Base-by-base conservation (phyloP, 2,113 vertebrate species). In the Anhinga rufa region DNA sequence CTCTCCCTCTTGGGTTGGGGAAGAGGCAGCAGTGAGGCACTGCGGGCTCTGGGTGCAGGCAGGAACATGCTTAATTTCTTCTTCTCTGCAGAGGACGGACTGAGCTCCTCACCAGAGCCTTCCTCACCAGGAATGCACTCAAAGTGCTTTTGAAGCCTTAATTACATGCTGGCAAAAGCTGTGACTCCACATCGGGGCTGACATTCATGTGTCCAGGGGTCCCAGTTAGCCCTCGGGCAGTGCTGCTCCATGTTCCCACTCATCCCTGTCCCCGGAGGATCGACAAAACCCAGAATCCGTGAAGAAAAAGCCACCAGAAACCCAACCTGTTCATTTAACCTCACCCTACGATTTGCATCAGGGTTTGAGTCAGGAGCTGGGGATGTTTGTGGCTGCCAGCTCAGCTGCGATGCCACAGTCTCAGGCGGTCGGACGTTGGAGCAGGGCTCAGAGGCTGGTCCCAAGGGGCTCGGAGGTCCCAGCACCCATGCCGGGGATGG, bases 401-500 rank as follows among this genome's bases (percentile, higher is more conserved):
- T 46, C 0, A 0, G 25, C 25, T 44, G 5, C 0, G 4, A 13
- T 29, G 34, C 72, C 14, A 2, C 31, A n/a, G 24, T 48, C 34
- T 54, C 9, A 4, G 21, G 24, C 12, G 36, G 15, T 3, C 16
- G 9, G 44, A 21, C 2, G 11, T 31, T 49, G n/a, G 54, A 77
- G 21, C 34, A 46, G 36, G 38, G 40, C 48, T 79, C 6, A 3
- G 49, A 80, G 4, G 5, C 26, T 14, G 76, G 7, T 74, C 48
- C 80, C 70, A 16, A 64, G 34, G 40, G 36, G 9, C 29, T 52
- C 6, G 1, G 36, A 78, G 34, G 26, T 68, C 26, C 48, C 75
- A 54, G 19, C 15, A 71, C 6, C 18, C 13, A 3, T 12, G 3
- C 32, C 81, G 48, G 69, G n/a, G 42, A 32, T 4, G 22, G 13